Evolutionary conservation across 2,113 vertebrate species (phyloP).

Genomic region (Xyliphius kryptos): DNA sequence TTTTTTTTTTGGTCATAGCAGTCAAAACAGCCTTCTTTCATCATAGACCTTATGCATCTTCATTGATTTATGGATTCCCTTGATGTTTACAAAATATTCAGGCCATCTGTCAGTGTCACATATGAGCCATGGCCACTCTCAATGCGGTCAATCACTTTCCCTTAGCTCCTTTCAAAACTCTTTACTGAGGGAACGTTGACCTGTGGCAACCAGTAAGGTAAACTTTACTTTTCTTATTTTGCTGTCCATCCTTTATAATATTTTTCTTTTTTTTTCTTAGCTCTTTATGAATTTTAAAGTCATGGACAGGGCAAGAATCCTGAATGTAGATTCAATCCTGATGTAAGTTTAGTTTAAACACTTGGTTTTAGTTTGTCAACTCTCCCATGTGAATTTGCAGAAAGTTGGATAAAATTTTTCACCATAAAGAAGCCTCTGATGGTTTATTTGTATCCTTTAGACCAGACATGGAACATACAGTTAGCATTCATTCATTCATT

Average conservation of each 20-base stretch:
- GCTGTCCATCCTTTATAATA: not conserved
- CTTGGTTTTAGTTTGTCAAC: too few species aligned
- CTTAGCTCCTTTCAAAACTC: slow-evolving; percentile 4
- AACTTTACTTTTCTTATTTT: not conserved
- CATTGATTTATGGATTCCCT: slow-evolving; percentile 19
- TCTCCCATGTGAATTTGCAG: too few species aligned
- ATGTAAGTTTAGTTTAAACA: too few species aligned
- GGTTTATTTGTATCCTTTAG: too few species aligned
- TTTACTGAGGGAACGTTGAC: not conserved
- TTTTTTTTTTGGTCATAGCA: not conserved
- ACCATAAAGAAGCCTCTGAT: too few species aligned
- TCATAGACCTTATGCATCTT: slow-evolving; percentile 5
- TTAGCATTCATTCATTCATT: too few species aligned
- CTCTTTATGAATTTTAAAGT: too few species aligned
- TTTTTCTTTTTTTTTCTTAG: too few species aligned
- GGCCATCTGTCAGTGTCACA: slow-evolving; percentile 16
- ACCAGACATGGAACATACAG: too few species aligned
- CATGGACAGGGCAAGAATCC: too few species aligned
- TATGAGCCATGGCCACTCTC: slow-evolving; percentile 1
- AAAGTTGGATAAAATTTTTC: too few species aligned
- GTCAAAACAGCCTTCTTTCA: slow-evolving; percentile 4
- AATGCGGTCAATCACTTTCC: slow-evolving; percentile 14
- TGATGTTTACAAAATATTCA: slow-evolving; percentile 11
- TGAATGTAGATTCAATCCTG: too few species aligned
- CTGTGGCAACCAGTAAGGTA: slow-evolving; percentile 5